phyloP scores from a whole-genome alignment of 2,797 vertebrate genomes.

The Oophaga sylvatica region DNA sequence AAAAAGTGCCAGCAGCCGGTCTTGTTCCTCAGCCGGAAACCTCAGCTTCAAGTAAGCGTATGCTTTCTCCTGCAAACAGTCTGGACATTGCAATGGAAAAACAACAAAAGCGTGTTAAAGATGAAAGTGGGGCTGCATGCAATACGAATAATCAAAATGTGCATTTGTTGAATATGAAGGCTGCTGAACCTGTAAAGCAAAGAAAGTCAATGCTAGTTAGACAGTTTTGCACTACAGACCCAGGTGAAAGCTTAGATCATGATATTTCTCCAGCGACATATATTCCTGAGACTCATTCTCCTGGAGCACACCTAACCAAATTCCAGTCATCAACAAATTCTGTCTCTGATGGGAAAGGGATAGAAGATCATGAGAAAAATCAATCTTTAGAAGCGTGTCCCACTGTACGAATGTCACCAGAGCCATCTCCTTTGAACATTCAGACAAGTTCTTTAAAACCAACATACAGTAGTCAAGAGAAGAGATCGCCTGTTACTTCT shows the following conservation, averaged over 20 bases:
- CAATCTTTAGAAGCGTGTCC: slow-evolving; percentile 67
- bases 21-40: slow-evolving; percentile 92
- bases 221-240: slow-evolving; percentile 92
- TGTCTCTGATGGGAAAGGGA: slow-evolving; percentile 70
- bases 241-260: slow-evolving; percentile 83
- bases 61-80: slow-evolving; percentile 98
- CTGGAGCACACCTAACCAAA: slow-evolving; percentile 69
- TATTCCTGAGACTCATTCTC: slow-evolving; percentile 59
- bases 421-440: slow-evolving; percentile 66
- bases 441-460: slow-evolving; percentile 71
- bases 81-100: slow-evolving; percentile 99
- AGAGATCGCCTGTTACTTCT: slow-evolving; percentile 74
- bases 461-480: slow-evolving; percentile 78
- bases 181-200: slow-evolving; percentile 82
- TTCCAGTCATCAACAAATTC: slow-evolving; percentile 68
- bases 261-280: slow-evolving; percentile 75
- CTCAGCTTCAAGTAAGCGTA: slow-evolving; percentile 94
- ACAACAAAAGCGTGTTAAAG: slow-evolving; percentile 96
- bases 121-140: slow-evolving; percentile 91
- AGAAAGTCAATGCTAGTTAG: slow-evolving; percentile 91
- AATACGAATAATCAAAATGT: slow-evolving; percentile 79
- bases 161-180: slow-evolving; percentile 78
- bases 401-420: slow-evolving; percentile 67
- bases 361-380: slow-evolving; percentile 74
- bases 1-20: slow-evolving; percentile 84